A percentile compares a stretch with the other conserved stretches of the same genome.
These are phyloP conservation scores for Dynastes grantii DNA, from an alignment of 2,888 invertebrate genomes.

Conservation along the genomic window DNA sequence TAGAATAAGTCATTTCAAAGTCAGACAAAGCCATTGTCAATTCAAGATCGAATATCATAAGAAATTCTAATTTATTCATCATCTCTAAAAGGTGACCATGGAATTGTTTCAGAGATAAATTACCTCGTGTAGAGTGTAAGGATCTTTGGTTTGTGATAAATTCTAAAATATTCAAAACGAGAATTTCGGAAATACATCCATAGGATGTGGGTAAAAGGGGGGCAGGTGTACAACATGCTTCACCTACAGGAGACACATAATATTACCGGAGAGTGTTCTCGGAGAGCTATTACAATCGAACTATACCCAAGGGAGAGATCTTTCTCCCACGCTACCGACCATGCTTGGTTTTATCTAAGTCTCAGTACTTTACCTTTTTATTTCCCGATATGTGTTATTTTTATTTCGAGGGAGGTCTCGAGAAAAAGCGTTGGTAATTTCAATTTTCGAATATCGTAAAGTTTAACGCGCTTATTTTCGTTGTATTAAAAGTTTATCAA, in stretches of 20 bases:
- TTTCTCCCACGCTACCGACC: conserved; percentile 56
- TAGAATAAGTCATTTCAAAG: conserved; percentile 14
- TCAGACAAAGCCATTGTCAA: not conserved
- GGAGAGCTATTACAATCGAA: conserved; percentile 61
- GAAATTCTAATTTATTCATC: too few relatives aligned
- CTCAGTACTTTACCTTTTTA: conserved; percentile 56
- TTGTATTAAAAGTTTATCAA: conserved; percentile 59
- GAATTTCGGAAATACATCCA: not conserved
- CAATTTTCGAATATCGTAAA: not conserved
- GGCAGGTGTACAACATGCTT: conserved; percentile 34
- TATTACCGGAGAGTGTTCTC: conserved; percentile 55
- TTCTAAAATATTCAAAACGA: not conserved
- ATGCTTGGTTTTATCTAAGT: conserved; percentile 57
- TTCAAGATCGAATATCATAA: too few relatives aligned
- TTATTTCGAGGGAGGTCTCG: conserved; percentile 44
- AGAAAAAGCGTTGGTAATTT: conserved; percentile 1
- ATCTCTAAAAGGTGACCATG: too few relatives aligned
- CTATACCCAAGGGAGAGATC: conserved; percentile 59
- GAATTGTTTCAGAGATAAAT: too few relatives aligned
- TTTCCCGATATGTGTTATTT: conserved; percentile 48
- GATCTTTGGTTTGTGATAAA: not conserved
- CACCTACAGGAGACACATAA: conserved; percentile 58
- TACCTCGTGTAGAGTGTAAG: too few relatives aligned
- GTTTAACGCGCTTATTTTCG: conserved; percentile 1
- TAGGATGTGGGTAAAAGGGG: not conserved